A percentile compares a stretch with the other conserved stretches of the same genome.
Conservation (phyloP, 2,888 invertebrate species). For the Cybosia mesomella region DNA sequence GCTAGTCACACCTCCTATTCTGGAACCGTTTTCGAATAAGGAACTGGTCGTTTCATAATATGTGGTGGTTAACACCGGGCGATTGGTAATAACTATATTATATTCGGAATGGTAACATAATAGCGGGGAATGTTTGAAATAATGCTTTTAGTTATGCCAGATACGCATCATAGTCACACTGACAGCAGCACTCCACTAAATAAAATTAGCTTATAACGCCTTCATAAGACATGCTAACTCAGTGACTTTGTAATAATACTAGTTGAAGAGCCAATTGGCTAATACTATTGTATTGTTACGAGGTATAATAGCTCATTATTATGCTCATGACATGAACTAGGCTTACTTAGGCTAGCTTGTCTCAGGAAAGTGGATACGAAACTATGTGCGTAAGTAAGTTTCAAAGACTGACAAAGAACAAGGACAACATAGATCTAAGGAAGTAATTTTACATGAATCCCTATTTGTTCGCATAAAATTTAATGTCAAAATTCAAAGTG, state of each 20-base stretch:
- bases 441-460: constrained; percentile 23
- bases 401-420: constrained; percentile 31
- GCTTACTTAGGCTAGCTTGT: constrained; percentile 65
- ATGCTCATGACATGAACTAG: constrained; percentile 58
- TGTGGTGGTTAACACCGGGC: constrained; percentile 15
- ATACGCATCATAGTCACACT: constrained; percentile 78
- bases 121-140: constrained; percentile 71
- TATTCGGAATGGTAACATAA: constrained; percentile 78
- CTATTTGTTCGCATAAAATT: constrained; percentile 1
- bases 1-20: constrained; percentile 76
- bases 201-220: constrained; percentile 73
- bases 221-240: constrained; percentile 69
- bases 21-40: constrained; percentile 74
- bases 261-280: constrained; percentile 37
- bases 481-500: not conserved
- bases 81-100: constrained; percentile 32
- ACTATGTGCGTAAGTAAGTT: constrained; percentile 51
- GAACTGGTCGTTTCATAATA: constrained; percentile 12
- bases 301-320: constrained; percentile 50
- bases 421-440: constrained; percentile 25
- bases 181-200: constrained; percentile 74
- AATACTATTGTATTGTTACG: constrained; percentile 50
- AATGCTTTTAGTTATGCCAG: constrained; percentile 81
- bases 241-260: constrained; percentile 43
- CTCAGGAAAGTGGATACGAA: constrained; percentile 34